Percentiles rank a stretch among this genome's conserved stretches.
Conservation (phyloP, 2,888 invertebrate genomes). For the Bedellia somnulentella region DNA sequence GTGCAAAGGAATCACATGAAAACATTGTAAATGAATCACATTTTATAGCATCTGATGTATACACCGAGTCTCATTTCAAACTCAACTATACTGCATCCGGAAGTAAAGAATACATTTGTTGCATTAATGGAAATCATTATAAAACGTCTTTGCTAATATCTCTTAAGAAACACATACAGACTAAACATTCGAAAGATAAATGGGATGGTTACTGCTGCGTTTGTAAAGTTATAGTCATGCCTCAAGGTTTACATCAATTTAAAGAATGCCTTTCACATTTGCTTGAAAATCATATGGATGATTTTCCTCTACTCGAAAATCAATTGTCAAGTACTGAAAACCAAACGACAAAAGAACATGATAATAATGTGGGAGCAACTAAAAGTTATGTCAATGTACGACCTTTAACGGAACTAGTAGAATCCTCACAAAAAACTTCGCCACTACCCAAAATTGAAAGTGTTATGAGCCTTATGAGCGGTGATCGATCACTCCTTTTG, state of each 20-base stretch:
- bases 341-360: constrained; percentile 4
- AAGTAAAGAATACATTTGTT: constrained; percentile 38
- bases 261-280: constrained; percentile 43
- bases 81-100: constrained; percentile 23
- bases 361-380: constrained; percentile 11
- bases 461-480: constrained; percentile 52
- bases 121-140: constrained; percentile 42
- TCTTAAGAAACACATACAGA: constrained; percentile 43
- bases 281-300: constrained; percentile 38
- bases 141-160: constrained; percentile 38
- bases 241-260: constrained; percentile 31
- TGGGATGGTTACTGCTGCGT: constrained; percentile 62
- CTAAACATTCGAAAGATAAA: constrained; percentile 29
- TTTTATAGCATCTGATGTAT: too few relatives aligned
- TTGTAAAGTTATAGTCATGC: constrained; percentile 46
- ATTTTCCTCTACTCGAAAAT: constrained; percentile 29
- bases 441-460: constrained; percentile 47
- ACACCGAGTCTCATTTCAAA: constrained; percentile 35
- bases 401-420: constrained; percentile 35
- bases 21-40: too few relatives aligned
- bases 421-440: constrained; percentile 8
- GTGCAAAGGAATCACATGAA: too few relatives aligned
- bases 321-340: constrained; percentile 6
- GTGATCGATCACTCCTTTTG: neutral
- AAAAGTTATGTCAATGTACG: constrained; percentile 33